phyloP scores from a whole-genome alignment of 2,888 invertebrate genomes.

The Hecatera dysodea region DNA sequence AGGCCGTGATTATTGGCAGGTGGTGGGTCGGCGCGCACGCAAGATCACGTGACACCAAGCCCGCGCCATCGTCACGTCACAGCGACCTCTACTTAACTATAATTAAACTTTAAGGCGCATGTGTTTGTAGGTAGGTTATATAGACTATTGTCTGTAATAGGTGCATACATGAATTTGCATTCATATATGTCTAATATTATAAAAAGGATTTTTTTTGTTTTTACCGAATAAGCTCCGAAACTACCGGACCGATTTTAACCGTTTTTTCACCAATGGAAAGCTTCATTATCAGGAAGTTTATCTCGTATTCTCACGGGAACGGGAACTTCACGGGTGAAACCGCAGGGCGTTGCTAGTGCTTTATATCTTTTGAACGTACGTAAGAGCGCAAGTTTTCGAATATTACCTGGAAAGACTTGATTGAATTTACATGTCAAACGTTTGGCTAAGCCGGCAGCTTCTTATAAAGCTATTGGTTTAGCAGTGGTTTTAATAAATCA shows the following conservation, averaged over 20 bases:
- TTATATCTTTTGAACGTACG: too few species aligned
- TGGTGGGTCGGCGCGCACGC: slow-evolving; percentile 80
- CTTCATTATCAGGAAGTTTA: too few species aligned
- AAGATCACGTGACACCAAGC: slow-evolving; percentile 80
- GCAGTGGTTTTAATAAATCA: neutral
- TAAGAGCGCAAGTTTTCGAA: neutral
- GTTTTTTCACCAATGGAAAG: too few species aligned
- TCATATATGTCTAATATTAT: too few species aligned
- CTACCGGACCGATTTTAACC: too few species aligned
- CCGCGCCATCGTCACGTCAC: slow-evolving; percentile 70
- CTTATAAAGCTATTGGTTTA: neutral
- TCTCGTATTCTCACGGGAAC: too few species aligned
- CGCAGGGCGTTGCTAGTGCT: too few species aligned
- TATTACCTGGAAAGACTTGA: neutral
- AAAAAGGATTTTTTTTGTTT: too few species aligned
- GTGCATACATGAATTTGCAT: neutral
- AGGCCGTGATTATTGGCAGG: slow-evolving; percentile 84
- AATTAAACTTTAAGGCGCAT: slow-evolving; percentile 72
- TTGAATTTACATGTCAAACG: neutral
- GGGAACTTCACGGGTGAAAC: too few species aligned
- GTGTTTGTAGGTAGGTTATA: neutral
- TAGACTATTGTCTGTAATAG: neutral
- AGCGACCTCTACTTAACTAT: slow-evolving; percentile 77
- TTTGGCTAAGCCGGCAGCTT: neutral
- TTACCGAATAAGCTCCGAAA: too few species aligned